Base-by-base conservation (phyloP, 2,888 invertebrate species). In the Metacarcinus magister region DNA sequence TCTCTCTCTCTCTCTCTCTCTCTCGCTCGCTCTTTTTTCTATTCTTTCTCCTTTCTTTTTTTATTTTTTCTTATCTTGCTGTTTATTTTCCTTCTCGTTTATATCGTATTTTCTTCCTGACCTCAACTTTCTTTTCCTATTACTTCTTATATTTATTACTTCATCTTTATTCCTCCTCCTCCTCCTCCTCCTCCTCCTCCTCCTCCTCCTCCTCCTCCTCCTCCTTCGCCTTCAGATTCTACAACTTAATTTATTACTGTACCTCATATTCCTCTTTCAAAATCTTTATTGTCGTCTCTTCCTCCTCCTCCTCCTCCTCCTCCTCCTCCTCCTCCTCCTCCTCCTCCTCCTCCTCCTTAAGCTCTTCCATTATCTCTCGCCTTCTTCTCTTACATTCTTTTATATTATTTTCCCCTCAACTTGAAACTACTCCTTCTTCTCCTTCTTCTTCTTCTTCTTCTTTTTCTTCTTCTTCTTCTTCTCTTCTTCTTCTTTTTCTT, bases 321-420 rank as follows among this genome's bases (percentile, higher is more conserved):
- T 28, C 82, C 46, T 46, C 46, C 92, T 92, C 48, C 44, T 92
- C 46, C 46, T 46, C 44, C 32, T 28, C 54, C n/a, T 28, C 54
- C 54, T 48, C 10, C 4, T 19, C n/a, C 54, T 54, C 92, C 46
- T 44, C 82, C 82, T 82, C 82, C 82, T 82, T 82, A 28, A 28
- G 10, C 82, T 82, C 82, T 82, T 82, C 28, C 32, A 5, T 82
- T 82, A 82, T 82, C 82, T 82, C 82, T 82, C 82, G 13, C 82
- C 28, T 82, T 82, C 28, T 32, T 82, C 82, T 32, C 5, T 82
- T 82, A 82, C 82, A 82, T 82, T 19, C 82, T 82, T 82, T 19
- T 19, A 28, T 82, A 32, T 82, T 82, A 82, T 82, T 32, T 82
- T 48, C 0, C 23, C 16, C 13, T 13, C 19, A 48, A 0, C 92